Evolutionary conservation across 2,888 invertebrate genomes (phyloP).

Genomic region (Theodoxus fluviatilis): DNA sequence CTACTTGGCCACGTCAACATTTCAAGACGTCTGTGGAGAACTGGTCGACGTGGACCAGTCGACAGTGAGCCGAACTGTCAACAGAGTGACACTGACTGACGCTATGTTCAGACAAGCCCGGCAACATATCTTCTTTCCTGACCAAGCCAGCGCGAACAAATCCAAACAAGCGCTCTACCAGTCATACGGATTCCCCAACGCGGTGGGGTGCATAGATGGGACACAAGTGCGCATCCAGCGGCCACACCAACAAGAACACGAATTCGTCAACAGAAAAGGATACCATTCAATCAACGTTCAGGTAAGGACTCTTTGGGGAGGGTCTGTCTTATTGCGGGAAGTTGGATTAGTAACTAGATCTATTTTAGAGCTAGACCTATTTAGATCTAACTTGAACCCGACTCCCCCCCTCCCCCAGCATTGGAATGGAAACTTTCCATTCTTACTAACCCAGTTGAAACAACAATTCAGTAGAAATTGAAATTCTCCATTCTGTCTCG

Average conservation of each 20-base stretch:
- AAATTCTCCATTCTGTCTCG: no score
- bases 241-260: conserved; percentile 20
- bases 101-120: conserved; percentile 17
- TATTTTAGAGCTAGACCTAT: no score
- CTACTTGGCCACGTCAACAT: conserved; percentile 15
- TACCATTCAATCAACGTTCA: conserved; percentile 19
- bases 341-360: no score
- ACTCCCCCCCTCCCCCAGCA: not conserved
- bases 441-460: no score
- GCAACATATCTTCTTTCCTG: conserved; percentile 18
- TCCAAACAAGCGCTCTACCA: conserved; percentile 13
- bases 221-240: conserved; percentile 23
- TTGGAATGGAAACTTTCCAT: no score
- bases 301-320: conserved; percentile 21
- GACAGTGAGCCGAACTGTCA: conserved; percentile 12
- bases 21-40: conserved; percentile 21
- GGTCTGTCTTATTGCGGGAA: no score
- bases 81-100: conserved; percentile 4
- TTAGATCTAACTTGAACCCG: no score
- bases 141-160: conserved; percentile 19
- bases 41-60: conserved; percentile 17
- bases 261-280: conserved; percentile 22
- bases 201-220: conserved; percentile 21
- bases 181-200: conserved; percentile 18
- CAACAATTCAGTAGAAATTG: no score